Base-by-base conservation (phyloP, 1,140 invertebrate genomes). In the Drosophila guanche region DNA sequence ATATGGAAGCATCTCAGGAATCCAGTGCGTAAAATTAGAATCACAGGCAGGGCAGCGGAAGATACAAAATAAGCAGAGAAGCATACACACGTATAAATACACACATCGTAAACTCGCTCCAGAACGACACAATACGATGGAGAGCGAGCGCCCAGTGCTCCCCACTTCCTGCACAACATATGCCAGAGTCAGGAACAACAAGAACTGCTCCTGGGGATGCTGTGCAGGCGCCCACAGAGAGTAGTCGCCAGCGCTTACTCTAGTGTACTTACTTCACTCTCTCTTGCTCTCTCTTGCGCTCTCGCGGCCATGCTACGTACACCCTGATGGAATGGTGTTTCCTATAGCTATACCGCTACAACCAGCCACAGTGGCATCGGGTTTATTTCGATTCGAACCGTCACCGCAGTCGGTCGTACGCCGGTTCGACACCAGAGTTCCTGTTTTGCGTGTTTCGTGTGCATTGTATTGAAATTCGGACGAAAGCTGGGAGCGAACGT, bases 1-100 rank as follows among this genome's bases (percentile, higher is more conserved):
- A 83, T 88, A 86, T 86, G 83, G 88, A 86, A 88, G 78, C 48
- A 86, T 86, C 78, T 89, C 70, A 72, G 84, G 83, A 86, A 88
- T 88, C 77, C 60, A 48, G 61, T 72, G 71, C 55, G 67, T 86
- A 86, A 86, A 86, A 86, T 86, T 86, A 86, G 83, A 86, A 88
- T 55, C 78, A 75, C 63, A 75, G 62, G 57, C 70, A 83, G 72
- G 71, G 74, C 69, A 79, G 61, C 72, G 72, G 74, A 76, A 79
- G 68, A 78, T 62, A 85, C 80, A 85, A 80, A 85, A 85, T 79
- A 85, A 71, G 70, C 62, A 68, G 63, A 58, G 57, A 58, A 76
- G 65, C 55, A 37, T 37, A 37, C 33, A 37, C 55, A 77, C 58
- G 65, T 72, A 83, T 60, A 79, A 65, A 78, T 42, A 55, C 61